phyloP scores from a whole-genome alignment of 2,113 vertebrate species.

The Pollimyrus isidori region DNA sequence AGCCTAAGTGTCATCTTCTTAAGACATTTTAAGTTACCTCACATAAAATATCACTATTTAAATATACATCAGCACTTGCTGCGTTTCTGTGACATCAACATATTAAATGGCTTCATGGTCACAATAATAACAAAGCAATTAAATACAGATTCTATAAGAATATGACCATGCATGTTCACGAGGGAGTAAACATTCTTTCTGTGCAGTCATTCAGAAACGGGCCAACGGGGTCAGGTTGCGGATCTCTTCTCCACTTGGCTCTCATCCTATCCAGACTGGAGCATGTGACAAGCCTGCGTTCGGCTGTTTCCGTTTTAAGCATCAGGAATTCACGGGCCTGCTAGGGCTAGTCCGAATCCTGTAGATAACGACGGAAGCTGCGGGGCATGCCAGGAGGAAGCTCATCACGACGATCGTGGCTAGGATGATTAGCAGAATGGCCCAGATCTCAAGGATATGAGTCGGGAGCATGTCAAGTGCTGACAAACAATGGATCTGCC shows the following conservation, averaged over 20 bases:
- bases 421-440: slow-evolving; percentile 67
- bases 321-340: slow-evolving; percentile 50
- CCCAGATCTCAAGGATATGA: slow-evolving; percentile 71
- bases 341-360: slow-evolving; percentile 61
- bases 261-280: not conserved
- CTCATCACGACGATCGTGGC: slow-evolving; percentile 70
- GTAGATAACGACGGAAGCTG: slow-evolving; percentile 61
- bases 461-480: slow-evolving; percentile 40
- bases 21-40: not conserved
- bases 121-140: not conserved
- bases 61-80: not conserved
- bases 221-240: not conserved
- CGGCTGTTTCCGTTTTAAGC: not conserved
- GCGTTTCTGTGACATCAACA: not conserved
- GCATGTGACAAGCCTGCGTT: not conserved
- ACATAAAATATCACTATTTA: not conserved
- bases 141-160: not conserved
- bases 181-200: not conserved
- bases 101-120: not conserved
- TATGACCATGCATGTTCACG: not conserved
- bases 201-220: not conserved
- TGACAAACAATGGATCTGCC: slow-evolving; percentile 10
- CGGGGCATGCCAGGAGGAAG: slow-evolving; percentile 61
- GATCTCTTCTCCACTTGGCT: not conserved
- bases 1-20: not conserved